Conservation (phyloP, 2,888 invertebrate genomes). For the Lasioglossum marginatum region DNA sequence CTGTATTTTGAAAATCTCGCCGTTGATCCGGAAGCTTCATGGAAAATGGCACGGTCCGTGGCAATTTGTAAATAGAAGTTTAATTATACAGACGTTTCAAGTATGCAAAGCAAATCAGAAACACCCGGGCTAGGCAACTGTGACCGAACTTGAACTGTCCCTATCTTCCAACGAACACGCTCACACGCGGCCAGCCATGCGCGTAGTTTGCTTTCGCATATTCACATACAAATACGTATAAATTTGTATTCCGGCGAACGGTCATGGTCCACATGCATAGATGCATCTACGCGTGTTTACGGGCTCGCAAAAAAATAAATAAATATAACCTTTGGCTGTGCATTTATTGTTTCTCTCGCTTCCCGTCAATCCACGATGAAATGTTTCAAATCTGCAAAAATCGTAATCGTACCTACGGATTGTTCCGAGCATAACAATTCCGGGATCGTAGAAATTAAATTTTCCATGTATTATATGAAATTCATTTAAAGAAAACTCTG, state of each 20-base stretch:
- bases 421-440: background rate
- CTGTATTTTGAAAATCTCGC: background rate
- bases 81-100: slow-evolving; percentile 75
- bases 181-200: background rate
- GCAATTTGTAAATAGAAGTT: slow-evolving; percentile 74
- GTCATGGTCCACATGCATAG: slow-evolving; percentile 20
- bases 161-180: slow-evolving; percentile 11
- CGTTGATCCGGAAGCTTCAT: background rate
- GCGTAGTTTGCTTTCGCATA: slow-evolving; percentile 9
- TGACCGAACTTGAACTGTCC: slow-evolving; percentile 64
- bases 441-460: background rate
- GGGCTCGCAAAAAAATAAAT: background rate
- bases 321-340: slow-evolving; percentile 20
- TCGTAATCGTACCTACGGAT: background rate
- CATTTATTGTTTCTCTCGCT: background rate
- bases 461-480: background rate
- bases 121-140: slow-evolving; percentile 72
- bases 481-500: background rate
- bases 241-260: slow-evolving; percentile 12
- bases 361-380: background rate
- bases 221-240: slow-evolving; percentile 6
- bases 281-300: background rate
- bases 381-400: background rate
- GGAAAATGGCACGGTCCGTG: background rate
- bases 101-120: slow-evolving; percentile 78